Base-by-base conservation (phyloP, 2,888 invertebrate species). In the Drosophila aldrichi region DNA sequence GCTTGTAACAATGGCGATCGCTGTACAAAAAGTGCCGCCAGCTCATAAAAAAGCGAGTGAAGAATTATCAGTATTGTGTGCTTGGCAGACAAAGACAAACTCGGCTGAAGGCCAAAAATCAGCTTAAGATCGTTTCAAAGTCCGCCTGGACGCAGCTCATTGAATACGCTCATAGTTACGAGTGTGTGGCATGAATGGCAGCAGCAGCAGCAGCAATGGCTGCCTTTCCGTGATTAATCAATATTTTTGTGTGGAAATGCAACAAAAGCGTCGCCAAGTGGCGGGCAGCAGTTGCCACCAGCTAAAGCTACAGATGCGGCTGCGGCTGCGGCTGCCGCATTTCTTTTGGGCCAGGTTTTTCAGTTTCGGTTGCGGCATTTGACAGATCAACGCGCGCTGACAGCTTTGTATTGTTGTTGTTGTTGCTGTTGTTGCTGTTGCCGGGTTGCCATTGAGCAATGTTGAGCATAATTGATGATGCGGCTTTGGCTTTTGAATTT, bases 351-450 rank as follows among this genome's bases (percentile, higher is more conserved):
- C 59, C 69, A 56, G 56, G 56, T 34, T 56, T 56, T 64, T 66
- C 74, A 49, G 73, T 57, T 76, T 84, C 80, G 78, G 82, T 71
- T 82, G 81, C 83, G 65, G 75, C 80, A 77, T 88, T 88, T 90
- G 90, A 90, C 90, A 88, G 88, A 82, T 89, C 83, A 87, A 79
- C 88, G 82, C 73, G 82, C 80, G 90, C 87, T 90, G 90, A 89
- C 90, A 90, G 89, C 89, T 88, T 85, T 79, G 70, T 73, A 59
- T 51, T 76, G 61, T 60, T 46, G 59, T 58, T 65, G 61, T 58
- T 76, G 56, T 60, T 51, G 59, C 65, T 71, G 56, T 44, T 76
- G 55, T 32, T 63, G 44, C 43, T 79, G 73, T 64, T 72, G 58
- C 46, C 52, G 57, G 57, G 54, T 59, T 81, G 75, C 77, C 78